These are phyloP conservation scores for Aphis gossypii DNA, from an alignment of 1,140 invertebrate species.

Conservation along the genomic window DNA sequence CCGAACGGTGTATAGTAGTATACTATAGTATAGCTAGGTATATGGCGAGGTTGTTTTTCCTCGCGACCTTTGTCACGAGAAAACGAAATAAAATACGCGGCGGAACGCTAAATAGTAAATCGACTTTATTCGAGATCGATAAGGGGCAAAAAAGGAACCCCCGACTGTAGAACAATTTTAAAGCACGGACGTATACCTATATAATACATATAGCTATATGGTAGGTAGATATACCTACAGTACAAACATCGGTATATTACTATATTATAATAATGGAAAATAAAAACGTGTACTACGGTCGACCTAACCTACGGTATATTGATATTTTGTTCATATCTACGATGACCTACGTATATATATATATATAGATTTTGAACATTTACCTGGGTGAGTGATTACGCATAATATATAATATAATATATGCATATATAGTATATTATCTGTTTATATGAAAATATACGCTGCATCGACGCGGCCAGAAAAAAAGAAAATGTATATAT, in stretches of 20 bases:
- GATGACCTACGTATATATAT: not conserved
- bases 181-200: not conserved
- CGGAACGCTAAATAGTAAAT: not conserved
- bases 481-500: not conserved
- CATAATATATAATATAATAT: no score
- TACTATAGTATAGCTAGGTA: not conserved
- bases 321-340: not conserved
- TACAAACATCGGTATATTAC: not conserved
- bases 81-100: not conserved
- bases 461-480: not conserved
- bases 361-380: not conserved
- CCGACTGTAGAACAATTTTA: not conserved
- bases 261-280: not conserved
- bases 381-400: no score
- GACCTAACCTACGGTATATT: not conserved
- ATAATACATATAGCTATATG: not conserved
- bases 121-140: slow-evolving; percentile 4
- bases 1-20: not conserved
- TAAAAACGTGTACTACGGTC: not conserved
- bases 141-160: not conserved
- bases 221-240: not conserved
- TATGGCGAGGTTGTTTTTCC: not conserved
- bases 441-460: not conserved
- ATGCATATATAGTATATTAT: no score
- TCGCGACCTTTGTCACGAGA: slow-evolving; percentile 4